phyloP scores from a whole-genome alignment of 2,888 invertebrate species.

The Eugnorisma glareosa region DNA sequence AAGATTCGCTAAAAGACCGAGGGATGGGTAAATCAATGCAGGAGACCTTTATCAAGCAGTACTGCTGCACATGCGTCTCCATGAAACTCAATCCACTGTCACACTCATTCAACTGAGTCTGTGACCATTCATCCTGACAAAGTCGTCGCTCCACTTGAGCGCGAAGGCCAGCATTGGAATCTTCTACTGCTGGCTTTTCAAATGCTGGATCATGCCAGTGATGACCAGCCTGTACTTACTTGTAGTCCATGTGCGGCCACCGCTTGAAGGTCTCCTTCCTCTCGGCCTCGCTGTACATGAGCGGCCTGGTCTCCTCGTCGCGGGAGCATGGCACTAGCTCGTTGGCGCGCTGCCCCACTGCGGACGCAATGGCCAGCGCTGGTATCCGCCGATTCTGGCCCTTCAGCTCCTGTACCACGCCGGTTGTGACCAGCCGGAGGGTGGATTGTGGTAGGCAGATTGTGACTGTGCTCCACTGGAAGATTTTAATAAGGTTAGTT shows the following conservation, averaged over 20 bases:
- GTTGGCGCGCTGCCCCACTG: constrained; percentile 96
- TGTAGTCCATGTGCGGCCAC: constrained; percentile 99
- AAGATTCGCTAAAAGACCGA: too few species aligned
- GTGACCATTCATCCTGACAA: not conserved
- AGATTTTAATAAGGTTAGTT: not conserved
- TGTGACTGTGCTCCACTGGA: constrained; percentile 97
- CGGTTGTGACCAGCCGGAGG: constrained; percentile 94
- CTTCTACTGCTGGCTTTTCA: not conserved
- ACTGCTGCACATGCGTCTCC: not conserved
- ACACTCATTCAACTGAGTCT: not conserved
- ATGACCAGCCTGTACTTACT: constrained; percentile 89
- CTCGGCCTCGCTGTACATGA: constrained; percentile 98
- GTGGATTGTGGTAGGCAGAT: constrained; percentile 95
- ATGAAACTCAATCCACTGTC: not conserved
- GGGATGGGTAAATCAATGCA: not conserved
- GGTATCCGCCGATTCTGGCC: constrained; percentile 95
- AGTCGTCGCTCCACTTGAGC: not conserved
- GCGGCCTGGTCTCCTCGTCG: constrained; percentile 86
- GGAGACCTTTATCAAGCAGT: not conserved
- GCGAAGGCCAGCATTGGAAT: not conserved
- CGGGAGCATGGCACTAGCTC: constrained; percentile 92
- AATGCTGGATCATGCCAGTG: not conserved
- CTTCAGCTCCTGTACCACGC: constrained; percentile 95
- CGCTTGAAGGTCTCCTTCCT: constrained; percentile 97
- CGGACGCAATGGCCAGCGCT: constrained; percentile 96